A percentile compares a stretch with the other conserved stretches of the same genome.
Evolutionary conservation across 2,888 invertebrate species (phyloP).

Genomic region (Papilio gigon): DNA sequence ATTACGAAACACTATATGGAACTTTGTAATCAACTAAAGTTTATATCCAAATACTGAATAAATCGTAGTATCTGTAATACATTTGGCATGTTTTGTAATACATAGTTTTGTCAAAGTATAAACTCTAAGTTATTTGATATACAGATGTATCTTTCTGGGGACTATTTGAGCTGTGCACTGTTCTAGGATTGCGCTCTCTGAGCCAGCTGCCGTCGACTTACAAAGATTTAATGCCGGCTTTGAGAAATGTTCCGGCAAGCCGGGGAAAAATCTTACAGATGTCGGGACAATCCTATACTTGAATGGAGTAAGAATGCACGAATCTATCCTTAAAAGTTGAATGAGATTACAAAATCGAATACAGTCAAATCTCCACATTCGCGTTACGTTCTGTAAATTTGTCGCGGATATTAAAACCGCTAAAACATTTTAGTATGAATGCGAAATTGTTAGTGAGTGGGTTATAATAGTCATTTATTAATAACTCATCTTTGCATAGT

Average conservation of each 20-base stretch:
- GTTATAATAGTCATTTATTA: not conserved
- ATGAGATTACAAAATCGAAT: too few species aligned
- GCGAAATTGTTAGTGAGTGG: not conserved
- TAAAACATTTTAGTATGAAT: too few species aligned
- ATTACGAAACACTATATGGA: too few species aligned
- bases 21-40: too few species aligned
- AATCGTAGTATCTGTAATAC: too few species aligned
- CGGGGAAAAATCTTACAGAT: slow-evolving; percentile 27
- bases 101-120: too few species aligned
- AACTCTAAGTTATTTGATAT: not conserved
- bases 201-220: slow-evolving; percentile 30
- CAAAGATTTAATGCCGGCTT: slow-evolving; percentile 33
- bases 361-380: too few species aligned
- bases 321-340: too few species aligned
- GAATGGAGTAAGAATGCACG: not conserved
- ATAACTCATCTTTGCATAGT: not conserved
- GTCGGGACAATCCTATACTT: slow-evolving; percentile 2
- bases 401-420: too few species aligned
- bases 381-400: too few species aligned
- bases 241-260: slow-evolving; percentile 30
- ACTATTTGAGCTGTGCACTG: slow-evolving; percentile 19
- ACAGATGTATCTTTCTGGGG: slow-evolving; percentile 9
- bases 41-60: too few species aligned
- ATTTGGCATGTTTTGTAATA: too few species aligned
- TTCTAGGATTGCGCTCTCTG: slow-evolving; percentile 16